Evolutionary conservation across 2,797 vertebrate genomes (phyloP).

Genomic region (Bovichtus variegatus): DNA sequence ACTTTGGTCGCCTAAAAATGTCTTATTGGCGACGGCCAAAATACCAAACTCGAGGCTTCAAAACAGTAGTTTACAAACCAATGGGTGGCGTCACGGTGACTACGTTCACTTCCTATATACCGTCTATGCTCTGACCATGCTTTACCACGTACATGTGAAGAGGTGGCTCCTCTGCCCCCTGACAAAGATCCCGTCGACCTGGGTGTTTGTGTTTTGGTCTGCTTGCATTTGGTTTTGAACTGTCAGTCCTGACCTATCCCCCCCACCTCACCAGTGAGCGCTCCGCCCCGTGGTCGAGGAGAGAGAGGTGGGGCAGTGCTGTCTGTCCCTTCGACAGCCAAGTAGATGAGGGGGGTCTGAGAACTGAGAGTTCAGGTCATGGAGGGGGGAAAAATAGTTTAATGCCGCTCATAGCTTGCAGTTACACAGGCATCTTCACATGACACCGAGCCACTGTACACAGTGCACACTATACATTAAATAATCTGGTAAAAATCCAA

Average conservation of each 20-base stretch:
- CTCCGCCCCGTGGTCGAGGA: background rate
- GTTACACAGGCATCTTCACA: conserved; percentile 21
- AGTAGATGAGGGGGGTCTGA: conserved; percentile 4
- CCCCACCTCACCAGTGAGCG: background rate
- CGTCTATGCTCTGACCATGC: too few relatives aligned
- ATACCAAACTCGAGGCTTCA: too few relatives aligned
- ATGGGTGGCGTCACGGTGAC: too few relatives aligned
- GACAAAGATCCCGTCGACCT: background rate
- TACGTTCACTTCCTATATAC: too few relatives aligned
- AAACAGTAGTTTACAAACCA: too few relatives aligned
- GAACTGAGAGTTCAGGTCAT: conserved; percentile 19
- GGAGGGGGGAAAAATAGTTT: conserved; percentile 1
- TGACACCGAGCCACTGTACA: conserved; percentile 3
- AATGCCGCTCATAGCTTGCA: conserved; percentile 16
- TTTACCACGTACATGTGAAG: background rate
- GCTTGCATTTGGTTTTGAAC: conserved; percentile 21
- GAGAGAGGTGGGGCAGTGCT: conserved; percentile 3
- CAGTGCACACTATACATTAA: conserved; percentile 3
- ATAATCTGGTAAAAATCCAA: conserved; percentile 14
- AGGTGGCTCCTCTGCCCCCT: too few relatives aligned
- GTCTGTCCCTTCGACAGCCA: conserved; percentile 12
- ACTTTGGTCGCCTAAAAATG: too few relatives aligned
- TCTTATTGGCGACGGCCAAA: too few relatives aligned
- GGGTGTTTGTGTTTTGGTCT: conserved; percentile 13
- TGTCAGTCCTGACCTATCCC: background rate